Percentiles rank a stretch among this genome's conserved stretches.
Evolutionary conservation across 2,797 vertebrate species (phyloP).

Genomic region (Channallabes apus): DNA sequence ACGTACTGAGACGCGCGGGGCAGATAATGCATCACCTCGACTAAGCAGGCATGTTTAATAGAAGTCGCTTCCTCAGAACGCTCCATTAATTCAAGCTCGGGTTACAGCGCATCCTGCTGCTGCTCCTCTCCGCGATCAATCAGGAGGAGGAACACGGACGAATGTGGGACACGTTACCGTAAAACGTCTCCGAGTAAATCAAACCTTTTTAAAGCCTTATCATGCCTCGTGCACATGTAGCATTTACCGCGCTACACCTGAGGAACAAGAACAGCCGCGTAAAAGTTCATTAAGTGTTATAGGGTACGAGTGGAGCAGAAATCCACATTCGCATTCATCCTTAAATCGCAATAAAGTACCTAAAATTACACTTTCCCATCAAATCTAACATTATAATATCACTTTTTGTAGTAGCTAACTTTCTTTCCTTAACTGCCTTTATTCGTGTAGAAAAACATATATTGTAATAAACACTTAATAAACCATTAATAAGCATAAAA

Average conservation of each 20-base stretch:
- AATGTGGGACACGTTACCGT: conserved; percentile 45
- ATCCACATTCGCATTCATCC: neutral
- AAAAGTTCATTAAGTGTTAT: neutral
- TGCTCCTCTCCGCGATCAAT: conserved; percentile 50
- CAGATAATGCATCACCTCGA: conserved; percentile 49
- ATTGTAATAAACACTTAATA: neutral
- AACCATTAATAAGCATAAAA: neutral
- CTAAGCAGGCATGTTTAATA: conserved; percentile 57
- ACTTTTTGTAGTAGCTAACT: neutral
- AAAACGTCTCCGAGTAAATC: conserved; percentile 50
- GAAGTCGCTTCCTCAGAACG: conserved; percentile 47
- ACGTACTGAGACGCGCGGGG: neutral
- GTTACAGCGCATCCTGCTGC: conserved; percentile 54
- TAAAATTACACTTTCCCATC: neutral
- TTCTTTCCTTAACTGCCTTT: neutral
- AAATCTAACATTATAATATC: neutral
- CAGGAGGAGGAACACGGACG: conserved; percentile 36
- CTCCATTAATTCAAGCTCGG: conserved; percentile 57
- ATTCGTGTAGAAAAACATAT: neutral
- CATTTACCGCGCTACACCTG: neutral
- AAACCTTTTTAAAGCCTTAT: conserved; percentile 24
- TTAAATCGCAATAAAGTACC: neutral
- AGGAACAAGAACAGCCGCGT: too few relatives aligned
- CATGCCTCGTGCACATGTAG: neutral
- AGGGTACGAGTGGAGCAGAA: neutral